phyloP scores from a whole-genome alignment of 2,113 vertebrate species.

The Zonotrichia leucophrys region DNA sequence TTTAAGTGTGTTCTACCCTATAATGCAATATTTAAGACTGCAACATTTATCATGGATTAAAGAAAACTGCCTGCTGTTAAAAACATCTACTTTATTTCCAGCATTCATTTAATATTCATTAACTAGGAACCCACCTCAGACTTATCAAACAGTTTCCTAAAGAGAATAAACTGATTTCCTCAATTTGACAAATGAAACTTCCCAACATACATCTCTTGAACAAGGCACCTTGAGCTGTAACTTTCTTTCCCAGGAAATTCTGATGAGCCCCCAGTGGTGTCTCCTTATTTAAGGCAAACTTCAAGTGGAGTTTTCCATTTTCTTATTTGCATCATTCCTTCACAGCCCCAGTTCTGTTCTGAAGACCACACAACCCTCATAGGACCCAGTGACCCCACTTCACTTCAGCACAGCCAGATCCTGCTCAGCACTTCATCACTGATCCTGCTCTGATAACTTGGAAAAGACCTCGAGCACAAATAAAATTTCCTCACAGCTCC shows the following conservation, averaged over 20 bases:
- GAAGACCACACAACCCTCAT: background rate
- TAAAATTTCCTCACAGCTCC: background rate
- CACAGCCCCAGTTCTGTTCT: background rate
- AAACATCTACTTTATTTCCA: background rate
- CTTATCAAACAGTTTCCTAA: background rate
- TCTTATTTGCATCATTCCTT: background rate
- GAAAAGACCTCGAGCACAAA: background rate
- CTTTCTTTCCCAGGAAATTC: background rate
- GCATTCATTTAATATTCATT: background rate
- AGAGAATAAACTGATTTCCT: background rate
- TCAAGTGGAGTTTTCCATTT: background rate
- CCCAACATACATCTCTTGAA: background rate
- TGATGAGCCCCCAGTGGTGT: background rate
- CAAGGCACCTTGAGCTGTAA: background rate
- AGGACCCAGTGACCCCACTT: background rate
- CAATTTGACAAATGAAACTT: background rate
- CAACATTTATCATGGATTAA: background rate
- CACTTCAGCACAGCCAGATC: background rate
- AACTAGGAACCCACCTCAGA: background rate
- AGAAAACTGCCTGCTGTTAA: background rate
- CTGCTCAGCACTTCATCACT: slow-evolving; percentile 39
- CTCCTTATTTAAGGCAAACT: background rate
- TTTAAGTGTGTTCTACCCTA: background rate
- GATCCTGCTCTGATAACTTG: background rate
- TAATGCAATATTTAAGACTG: background rate